Percentiles rank a stretch among this genome's conserved stretches.
phyloP scores from a whole-genome alignment of 2,888 invertebrate genomes.

The Diabrotica balteata region DNA sequence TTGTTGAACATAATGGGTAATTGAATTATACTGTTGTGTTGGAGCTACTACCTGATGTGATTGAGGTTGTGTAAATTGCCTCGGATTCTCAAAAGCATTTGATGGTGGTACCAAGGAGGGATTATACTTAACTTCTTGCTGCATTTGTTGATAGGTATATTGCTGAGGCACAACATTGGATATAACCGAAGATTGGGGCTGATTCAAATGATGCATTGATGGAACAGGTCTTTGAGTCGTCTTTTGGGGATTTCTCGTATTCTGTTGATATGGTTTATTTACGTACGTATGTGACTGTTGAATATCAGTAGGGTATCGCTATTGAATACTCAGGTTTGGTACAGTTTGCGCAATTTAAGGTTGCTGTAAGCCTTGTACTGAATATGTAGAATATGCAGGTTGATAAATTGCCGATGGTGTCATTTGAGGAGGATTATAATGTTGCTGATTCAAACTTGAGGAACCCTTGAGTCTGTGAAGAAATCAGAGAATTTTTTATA shows the following conservation, averaged over 20 bases:
- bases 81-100: too few species aligned
- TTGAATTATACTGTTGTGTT: too few species aligned
- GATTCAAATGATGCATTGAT: neutral
- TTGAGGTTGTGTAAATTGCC: too few species aligned
- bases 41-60: too few species aligned
- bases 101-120: too few species aligned
- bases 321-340: neutral
- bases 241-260: neutral
- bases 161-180: neutral
- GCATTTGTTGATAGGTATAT: neutral
- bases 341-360: neutral
- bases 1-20: too few species aligned
- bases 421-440: neutral
- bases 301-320: neutral
- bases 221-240: neutral
- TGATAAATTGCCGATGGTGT: constrained; percentile 3
- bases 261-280: too few species aligned
- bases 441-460: neutral
- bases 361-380: constrained; percentile 1
- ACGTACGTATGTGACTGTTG: neutral
- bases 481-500: too few species aligned
- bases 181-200: too few species aligned
- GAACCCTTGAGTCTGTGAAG: too few species aligned
- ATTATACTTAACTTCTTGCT: neutral
- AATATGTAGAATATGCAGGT: neutral